These are phyloP conservation scores for Callopanchax toddi DNA, from an alignment of 2,113 vertebrate species.

Conservation along the genomic window DNA sequence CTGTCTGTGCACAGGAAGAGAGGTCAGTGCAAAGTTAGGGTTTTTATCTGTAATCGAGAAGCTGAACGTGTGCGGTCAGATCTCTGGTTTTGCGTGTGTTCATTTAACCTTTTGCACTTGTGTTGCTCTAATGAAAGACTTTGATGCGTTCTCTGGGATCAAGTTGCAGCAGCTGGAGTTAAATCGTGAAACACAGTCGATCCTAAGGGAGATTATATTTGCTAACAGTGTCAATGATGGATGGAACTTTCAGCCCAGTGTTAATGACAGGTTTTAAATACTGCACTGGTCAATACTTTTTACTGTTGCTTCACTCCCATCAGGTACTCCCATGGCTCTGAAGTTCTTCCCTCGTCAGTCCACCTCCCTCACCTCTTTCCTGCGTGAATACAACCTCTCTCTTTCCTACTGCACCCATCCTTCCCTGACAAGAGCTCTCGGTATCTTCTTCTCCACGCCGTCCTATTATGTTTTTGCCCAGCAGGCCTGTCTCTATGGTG, in stretches of 20 bases:
- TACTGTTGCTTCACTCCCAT: conserved; percentile 17
- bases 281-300: neutral
- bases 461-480: conserved; percentile 88
- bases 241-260: conserved; percentile 8
- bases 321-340: conserved; percentile 88
- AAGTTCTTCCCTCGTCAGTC: conserved; percentile 85
- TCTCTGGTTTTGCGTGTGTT: conserved; percentile 26
- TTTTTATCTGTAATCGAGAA: conserved; percentile 1
- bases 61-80: neutral
- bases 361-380: conserved; percentile 82
- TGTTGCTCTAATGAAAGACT: conserved; percentile 46
- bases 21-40: conserved; percentile 70
- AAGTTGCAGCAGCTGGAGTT: conserved; percentile 42
- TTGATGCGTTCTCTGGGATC: conserved; percentile 46
- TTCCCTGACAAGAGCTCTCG: conserved; percentile 84
- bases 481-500: conserved; percentile 86
- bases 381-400: conserved; percentile 90
- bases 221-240: conserved; percentile 49
- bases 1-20: conserved; percentile 84
- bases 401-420: conserved; percentile 87
- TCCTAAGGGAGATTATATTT: conserved; percentile 59
- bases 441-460: conserved; percentile 86
- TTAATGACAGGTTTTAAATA: neutral
- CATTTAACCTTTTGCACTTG: conserved; percentile 43
- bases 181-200: conserved; percentile 29